phyloP scores from a whole-genome alignment of 2,888 invertebrate species.

The Trichopoda pennipes region DNA sequence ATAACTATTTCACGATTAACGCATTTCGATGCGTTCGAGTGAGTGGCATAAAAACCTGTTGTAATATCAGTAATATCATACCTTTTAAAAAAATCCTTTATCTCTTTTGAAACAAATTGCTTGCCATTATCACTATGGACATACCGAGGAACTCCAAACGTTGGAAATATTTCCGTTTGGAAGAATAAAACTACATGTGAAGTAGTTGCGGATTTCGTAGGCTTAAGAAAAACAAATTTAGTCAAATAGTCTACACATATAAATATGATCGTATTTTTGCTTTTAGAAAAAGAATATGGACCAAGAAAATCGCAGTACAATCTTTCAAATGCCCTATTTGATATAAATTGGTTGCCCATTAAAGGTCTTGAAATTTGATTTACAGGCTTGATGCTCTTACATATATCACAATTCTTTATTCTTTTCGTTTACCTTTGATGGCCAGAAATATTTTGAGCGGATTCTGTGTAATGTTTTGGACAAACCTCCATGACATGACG shows the following conservation, averaged over 20 bases:
- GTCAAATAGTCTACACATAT: background rate
- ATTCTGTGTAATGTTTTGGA: slow-evolving; percentile 22
- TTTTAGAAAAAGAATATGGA: background rate
- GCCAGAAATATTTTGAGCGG: slow-evolving; percentile 41
- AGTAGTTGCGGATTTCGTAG: too few relatives aligned
- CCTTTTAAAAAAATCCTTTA: background rate
- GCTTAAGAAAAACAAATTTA: too few relatives aligned
- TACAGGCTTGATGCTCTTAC: background rate
- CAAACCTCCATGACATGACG: slow-evolving; percentile 33
- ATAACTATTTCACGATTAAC: background rate
- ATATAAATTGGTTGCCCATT: background rate
- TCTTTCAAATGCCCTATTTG: background rate
- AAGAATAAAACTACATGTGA: background rate
- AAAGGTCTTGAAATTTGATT: background rate
- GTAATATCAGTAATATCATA: background rate
- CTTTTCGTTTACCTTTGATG: slow-evolving; percentile 4
- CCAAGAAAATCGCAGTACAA: background rate
- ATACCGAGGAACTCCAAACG: background rate
- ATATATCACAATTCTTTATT: background rate
- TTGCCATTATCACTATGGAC: background rate
- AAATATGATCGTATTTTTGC: background rate
- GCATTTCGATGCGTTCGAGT: background rate
- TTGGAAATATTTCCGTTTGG: too few relatives aligned
- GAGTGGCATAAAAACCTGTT: slow-evolving; percentile 1
- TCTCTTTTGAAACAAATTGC: background rate